Conservation (phyloP, 53 echinoderm and acorn worm species). For the Apostichopus leukothele region DNA sequence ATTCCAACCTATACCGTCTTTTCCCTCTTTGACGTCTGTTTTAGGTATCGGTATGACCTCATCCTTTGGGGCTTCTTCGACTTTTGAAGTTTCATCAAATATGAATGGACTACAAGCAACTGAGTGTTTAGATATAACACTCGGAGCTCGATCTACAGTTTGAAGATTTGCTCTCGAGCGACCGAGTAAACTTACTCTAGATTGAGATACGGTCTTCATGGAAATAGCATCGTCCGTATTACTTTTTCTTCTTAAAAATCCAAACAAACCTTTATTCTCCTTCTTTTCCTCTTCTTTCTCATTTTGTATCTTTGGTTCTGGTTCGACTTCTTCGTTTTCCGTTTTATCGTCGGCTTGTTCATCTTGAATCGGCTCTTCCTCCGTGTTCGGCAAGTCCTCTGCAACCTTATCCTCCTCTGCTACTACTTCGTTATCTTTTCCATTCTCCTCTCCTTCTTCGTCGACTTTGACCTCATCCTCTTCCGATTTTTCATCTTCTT, state of each 20-base stretch:
- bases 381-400: not conserved
- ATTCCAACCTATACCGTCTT: slow-evolving; percentile 1
- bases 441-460: slow-evolving; percentile 4
- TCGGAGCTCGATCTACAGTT: slow-evolving; percentile 8
- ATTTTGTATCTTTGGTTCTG: slow-evolving; percentile 5
- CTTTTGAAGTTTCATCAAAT: slow-evolving; percentile 7
- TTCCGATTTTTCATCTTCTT: slow-evolving; percentile 10
- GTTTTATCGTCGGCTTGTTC: slow-evolving; percentile 18
- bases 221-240: slow-evolving; percentile 8
- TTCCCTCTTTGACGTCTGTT: not conserved
- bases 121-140: slow-evolving; percentile 14
- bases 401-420: slow-evolving; percentile 35
- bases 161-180: not conserved
- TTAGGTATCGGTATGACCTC: not conserved
- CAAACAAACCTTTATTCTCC: slow-evolving; percentile 19
- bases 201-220: slow-evolving; percentile 9
- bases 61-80: not conserved
- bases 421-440: slow-evolving; percentile 18
- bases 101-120: slow-evolving; percentile 37
- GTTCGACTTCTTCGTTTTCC: not conserved
- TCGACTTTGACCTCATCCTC: slow-evolving; percentile 27
- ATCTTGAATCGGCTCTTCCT: slow-evolving; percentile 6
- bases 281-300: slow-evolving; percentile 23
- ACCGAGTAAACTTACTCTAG: slow-evolving; percentile 18
- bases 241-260: slow-evolving; percentile 7